Evolutionary conservation across 1,140 invertebrate species (phyloP).

Genomic region (Anadara kagoshimensis): DNA sequence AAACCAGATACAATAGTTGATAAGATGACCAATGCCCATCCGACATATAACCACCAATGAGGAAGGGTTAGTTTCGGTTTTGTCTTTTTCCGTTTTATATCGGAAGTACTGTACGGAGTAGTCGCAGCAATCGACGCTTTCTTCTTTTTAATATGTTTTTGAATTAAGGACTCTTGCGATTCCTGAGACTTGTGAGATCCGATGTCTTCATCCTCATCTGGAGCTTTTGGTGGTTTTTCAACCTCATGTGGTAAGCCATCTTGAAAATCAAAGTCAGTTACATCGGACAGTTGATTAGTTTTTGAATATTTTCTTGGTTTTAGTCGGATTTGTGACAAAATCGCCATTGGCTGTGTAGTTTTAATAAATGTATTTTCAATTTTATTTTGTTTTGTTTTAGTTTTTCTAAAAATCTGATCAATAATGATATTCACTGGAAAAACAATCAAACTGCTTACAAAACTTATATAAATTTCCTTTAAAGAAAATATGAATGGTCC

Average conservation of each 20-base stretch:
- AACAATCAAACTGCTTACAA: conserved; percentile 64
- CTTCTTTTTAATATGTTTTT: no score
- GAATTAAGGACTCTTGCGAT: no score
- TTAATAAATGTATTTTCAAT: conserved; percentile 41
- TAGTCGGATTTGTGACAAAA: conserved; percentile 24
- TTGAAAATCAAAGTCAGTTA: conserved; percentile 6
- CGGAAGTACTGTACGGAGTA: no score
- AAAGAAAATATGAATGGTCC: conserved; percentile 60
- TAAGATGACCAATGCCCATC: conserved; percentile 53
- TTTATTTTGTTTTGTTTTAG: conserved; percentile 46
- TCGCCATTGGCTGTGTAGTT: conserved; percentile 31
- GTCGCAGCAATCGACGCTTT: no score
- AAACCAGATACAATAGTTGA: conserved; percentile 48
- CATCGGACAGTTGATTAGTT: conserved; percentile 18
- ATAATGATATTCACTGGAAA: conserved; percentile 66
- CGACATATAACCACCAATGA: conserved; percentile 55
- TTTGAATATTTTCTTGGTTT: conserved; percentile 5
- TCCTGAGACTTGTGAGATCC: no score
- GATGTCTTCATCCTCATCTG: no score
- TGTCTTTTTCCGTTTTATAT: background rate
- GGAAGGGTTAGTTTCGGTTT: conserved; percentile 44
- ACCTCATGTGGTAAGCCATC: no score
- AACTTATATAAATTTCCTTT: conserved; percentile 60
- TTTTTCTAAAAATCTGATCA: conserved; percentile 64
- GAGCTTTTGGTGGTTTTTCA: no score